Base-by-base conservation (phyloP, 2,113 vertebrate genomes). In the Rhinopomastus cyanomelas region DNA sequence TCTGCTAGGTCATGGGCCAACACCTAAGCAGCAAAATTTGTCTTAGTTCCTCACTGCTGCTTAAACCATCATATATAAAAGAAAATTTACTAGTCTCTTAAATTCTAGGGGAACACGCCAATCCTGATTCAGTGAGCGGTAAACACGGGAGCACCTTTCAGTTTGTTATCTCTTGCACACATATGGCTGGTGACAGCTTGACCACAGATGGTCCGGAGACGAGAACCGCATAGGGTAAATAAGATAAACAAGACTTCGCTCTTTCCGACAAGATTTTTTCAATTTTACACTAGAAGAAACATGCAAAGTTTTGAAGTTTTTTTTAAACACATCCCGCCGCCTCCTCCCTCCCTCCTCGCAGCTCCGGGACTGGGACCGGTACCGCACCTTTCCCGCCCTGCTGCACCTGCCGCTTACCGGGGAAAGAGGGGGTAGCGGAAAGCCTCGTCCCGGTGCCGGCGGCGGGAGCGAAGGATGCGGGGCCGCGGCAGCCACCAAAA, bases 401-500 rank as follows among this genome's bases (percentile, higher is more conserved):
- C 57, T 30, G 87, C 90, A 81, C 90, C 90, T 92, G 93, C 71
- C 52, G 52, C 42, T 13, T 26, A 75, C 80, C 37, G 25, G 42
- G 64, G n/a, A 12, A 23, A 20, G 19, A 32, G 8, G 49, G 7
- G 49, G 16, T 12, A 3, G 59, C 20, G 26, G 16, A 8, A 7
- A 5, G 55, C 39, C 13, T 55, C 57, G 18, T 3, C 29, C 21
- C 71, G 39, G 46, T 25, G 27, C 19, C 32, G 23, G 49, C 22
- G 22, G 61, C 27, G 49, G 44, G 42, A 89, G 17, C 36, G 49
- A 26, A 16, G 29, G 39, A 42, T 30, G 2, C 29, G 16, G 75
- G 27, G 56, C 84, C 46, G 20, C 71, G 8, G 46, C 39, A 55
- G 61, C 76, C 87, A 89, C 97, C 97, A 97, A 98, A 98, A 97